Evolutionary conservation across 2,797 vertebrate species (phyloP), one percentile per base, ranked within the genome.

Genomic region (Heliangelus exortis): DNA sequence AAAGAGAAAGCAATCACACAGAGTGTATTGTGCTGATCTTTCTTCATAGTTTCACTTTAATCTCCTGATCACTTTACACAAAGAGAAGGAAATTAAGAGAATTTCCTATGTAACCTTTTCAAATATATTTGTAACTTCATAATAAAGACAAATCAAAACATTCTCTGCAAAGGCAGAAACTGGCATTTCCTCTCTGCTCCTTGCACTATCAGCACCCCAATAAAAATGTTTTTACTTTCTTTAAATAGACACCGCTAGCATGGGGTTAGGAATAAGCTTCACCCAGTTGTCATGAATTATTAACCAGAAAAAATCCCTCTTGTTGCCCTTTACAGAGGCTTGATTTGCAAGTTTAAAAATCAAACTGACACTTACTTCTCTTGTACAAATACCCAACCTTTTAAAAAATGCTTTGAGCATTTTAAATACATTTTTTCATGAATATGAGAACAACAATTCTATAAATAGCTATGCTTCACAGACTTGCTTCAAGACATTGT

Each of bases 271-370:
- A 87, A 87, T 29, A 83, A 95, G 55, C 89, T 95, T 97, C 92
- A 96, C 90, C 93, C 89, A 95, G 61, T n/a, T 82, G 88, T 59
- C 91, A 91, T 97, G 95, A 97, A 98, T 97, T 97, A 97, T 97
- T 97, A 95, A 96, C 92, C 83, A 87, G 86, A 90, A 93, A 89
- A 95, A 91, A 80, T 62, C 50, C 77, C 45, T 94, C 82, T 67
- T 82, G 65, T 84, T 87, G 79, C 74, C 97, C 95, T 93, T 97
- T 79, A 92, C 39, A 85, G 80, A 96, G 82, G 63, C 77, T 93
- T 96, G 95, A 97, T 96, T 97, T 97, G 91, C 96, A 97, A 92
- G 92, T 89, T 96, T 84, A 93, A 96, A 97, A 97, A 96, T 93
- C 95, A 94, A 94, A 94, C 86, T 96, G 97, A 97, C 95, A 97